Percentiles rank a stretch among this genome's conserved stretches.
phyloP scores from a whole-genome alignment of 2,797 vertebrate species.

The Bovichtus variegatus region DNA sequence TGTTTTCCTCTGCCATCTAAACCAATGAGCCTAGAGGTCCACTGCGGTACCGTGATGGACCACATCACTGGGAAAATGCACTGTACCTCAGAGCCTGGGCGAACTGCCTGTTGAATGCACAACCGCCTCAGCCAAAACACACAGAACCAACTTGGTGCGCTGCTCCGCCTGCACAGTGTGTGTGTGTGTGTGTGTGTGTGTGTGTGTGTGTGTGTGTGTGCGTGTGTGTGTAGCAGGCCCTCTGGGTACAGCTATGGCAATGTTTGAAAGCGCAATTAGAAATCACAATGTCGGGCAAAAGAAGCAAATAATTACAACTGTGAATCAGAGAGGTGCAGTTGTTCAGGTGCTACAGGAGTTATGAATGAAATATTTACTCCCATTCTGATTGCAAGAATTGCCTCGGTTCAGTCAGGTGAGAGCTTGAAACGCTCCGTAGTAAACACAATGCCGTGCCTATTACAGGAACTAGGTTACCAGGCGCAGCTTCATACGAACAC shows the following conservation, averaged over 20 bases:
- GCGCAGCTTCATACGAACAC: conserved; percentile 33
- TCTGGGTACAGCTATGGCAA: conserved; percentile 63
- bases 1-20: conserved; percentile 82
- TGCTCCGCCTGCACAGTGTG: conserved; percentile 57
- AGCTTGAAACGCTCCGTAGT: conserved; percentile 11
- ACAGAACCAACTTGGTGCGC: conserved; percentile 72
- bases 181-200: conserved; percentile 22
- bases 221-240: conserved; percentile 22
- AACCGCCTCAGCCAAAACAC: conserved; percentile 79
- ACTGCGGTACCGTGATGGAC: conserved; percentile 77
- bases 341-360: conserved; percentile 27
- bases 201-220: conserved; percentile 33
- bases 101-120: conserved; percentile 81
- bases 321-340: neutral
- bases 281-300: conserved; percentile 51
- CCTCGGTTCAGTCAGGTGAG: conserved; percentile 17
- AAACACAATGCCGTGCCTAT: conserved; percentile 23
- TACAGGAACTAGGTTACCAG: conserved; percentile 21
- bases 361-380: conserved; percentile 50
- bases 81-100: conserved; percentile 79
- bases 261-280: conserved; percentile 50
- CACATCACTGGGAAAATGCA: conserved; percentile 82
- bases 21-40: conserved; percentile 77
- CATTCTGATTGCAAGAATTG: neutral
- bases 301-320: conserved; percentile 36